Evolutionary conservation across 2,888 invertebrate species (phyloP).

Genomic region (Carpatolechia fugitivella): DNA sequence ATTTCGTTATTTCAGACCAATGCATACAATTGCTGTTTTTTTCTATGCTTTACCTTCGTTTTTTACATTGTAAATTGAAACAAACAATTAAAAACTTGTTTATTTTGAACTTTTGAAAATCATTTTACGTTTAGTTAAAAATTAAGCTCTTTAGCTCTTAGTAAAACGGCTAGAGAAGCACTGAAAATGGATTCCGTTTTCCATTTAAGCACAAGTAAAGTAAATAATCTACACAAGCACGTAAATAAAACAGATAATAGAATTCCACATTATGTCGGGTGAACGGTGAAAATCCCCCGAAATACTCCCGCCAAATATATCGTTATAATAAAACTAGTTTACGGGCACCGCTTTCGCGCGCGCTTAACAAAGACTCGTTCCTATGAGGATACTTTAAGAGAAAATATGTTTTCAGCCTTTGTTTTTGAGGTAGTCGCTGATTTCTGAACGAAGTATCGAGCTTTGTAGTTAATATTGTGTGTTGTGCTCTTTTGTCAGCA

Average conservation of each 20-base stretch:
- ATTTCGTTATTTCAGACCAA: too few relatives aligned
- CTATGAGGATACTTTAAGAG: not conserved
- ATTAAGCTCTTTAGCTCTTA: too few relatives aligned
- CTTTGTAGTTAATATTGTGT: too few relatives aligned
- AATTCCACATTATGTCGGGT: conserved; percentile 25
- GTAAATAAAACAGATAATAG: not conserved
- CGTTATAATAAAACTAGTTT: conserved; percentile 45
- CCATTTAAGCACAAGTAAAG: too few relatives aligned
- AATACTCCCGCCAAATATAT: conserved; percentile 35
- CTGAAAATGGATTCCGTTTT: too few relatives aligned
- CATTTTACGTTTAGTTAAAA: too few relatives aligned
- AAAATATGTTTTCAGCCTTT: not conserved
- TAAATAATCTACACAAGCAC: not conserved
- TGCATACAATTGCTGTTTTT: not conserved
- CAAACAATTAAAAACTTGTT: too few relatives aligned
- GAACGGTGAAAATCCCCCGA: conserved; percentile 23
- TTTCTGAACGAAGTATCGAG: too few relatives aligned
- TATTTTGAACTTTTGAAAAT: too few relatives aligned
- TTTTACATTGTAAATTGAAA: too few relatives aligned
- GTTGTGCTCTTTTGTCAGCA: too few relatives aligned
- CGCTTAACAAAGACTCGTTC: conserved; percentile 20
- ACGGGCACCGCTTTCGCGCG: conserved; percentile 28
- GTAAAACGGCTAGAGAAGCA: not conserved
- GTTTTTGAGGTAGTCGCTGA: not conserved
- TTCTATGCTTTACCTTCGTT: not conserved